Percentiles rank a stretch among this genome's conserved stretches.
These are phyloP conservation scores for Lissocephala sabroskyi DNA, from an alignment of 2,888 invertebrate species.

Conservation along the genomic window DNA sequence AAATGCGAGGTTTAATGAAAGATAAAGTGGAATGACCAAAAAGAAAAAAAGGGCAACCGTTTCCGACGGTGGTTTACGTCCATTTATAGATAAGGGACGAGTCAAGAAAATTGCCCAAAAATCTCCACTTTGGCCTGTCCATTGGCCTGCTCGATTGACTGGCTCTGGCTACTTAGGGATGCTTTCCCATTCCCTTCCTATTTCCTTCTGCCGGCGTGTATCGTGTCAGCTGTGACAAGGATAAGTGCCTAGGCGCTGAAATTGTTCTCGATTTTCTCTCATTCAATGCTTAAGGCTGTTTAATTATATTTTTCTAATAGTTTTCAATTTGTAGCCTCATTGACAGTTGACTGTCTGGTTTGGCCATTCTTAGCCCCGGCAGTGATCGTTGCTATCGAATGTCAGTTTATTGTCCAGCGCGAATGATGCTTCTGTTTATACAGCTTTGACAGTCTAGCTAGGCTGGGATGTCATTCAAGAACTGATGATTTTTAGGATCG, in stretches of 20 bases:
- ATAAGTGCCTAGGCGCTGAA: constrained; percentile 53
- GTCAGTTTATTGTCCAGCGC: too few species aligned
- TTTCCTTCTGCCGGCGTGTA: constrained; percentile 4
- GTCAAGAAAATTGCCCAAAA: constrained; percentile 24
- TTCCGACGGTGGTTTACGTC: constrained; percentile 53
- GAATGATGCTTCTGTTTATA: too few species aligned
- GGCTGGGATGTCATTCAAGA: too few species aligned
- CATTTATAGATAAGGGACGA: constrained; percentile 56
- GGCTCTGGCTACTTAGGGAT: constrained; percentile 51
- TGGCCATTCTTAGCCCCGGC: too few species aligned
- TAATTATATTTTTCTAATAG: too few species aligned
- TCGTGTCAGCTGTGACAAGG: constrained; percentile 45
- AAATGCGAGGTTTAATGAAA: constrained; percentile 55
- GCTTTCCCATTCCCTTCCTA: constrained; percentile 9
- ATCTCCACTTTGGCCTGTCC: constrained; percentile 20
- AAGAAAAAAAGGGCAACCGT: constrained; percentile 33
- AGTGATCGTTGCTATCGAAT: too few species aligned
- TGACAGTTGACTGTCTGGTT: too few species aligned
- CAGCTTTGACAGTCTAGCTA: too few species aligned
- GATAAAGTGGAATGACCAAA: constrained; percentile 23
- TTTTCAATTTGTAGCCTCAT: too few species aligned
- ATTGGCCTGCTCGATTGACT: constrained; percentile 21
- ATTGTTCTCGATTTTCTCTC: too few species aligned
- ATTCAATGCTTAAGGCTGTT: too few species aligned
- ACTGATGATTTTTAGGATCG: too few species aligned